phyloP scores from a whole-genome alignment of 2,888 invertebrate species.

The Nephrocerus scutellatus region DNA sequence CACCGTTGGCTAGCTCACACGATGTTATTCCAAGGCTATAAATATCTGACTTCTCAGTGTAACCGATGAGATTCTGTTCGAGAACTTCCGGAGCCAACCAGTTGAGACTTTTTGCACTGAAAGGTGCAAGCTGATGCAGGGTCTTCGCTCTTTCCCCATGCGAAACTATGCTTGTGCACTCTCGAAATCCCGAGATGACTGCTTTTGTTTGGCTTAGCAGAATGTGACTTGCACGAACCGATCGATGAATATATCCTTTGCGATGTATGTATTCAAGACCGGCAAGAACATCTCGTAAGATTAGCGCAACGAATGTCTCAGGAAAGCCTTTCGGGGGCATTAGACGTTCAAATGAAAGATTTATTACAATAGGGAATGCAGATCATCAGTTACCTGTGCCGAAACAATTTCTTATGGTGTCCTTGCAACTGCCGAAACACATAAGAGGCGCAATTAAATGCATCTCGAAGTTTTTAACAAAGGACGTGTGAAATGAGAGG shows the following conservation, averaged over 20 bases:
- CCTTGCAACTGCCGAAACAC: slow-evolving; percentile 77
- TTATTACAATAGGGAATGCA: background rate
- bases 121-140: slow-evolving; percentile 70
- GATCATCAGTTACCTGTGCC: slow-evolving; percentile 34
- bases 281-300: slow-evolving; percentile 66
- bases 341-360: background rate
- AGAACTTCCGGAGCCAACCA: slow-evolving; percentile 90
- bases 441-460: slow-evolving; percentile 76
- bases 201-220: slow-evolving; percentile 64
- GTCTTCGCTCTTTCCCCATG: slow-evolving; percentile 63
- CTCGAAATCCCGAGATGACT: slow-evolving; percentile 70
- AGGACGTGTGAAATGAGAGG: slow-evolving; percentile 66
- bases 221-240: slow-evolving; percentile 77
- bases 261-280: slow-evolving; percentile 81
- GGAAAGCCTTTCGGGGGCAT: slow-evolving; percentile 56
- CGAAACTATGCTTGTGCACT: slow-evolving; percentile 65
- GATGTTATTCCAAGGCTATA: slow-evolving; percentile 84
- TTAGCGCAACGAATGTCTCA: slow-evolving; percentile 71
- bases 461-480: slow-evolving; percentile 69
- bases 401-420: slow-evolving; percentile 71
- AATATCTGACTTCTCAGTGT: slow-evolving; percentile 82
- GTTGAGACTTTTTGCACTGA: slow-evolving; percentile 57
- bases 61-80: slow-evolving; percentile 82
- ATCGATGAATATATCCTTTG: slow-evolving; percentile 78
- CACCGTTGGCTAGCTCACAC: slow-evolving; percentile 72